phyloP scores from a whole-genome alignment of 2,888 invertebrate genomes.

The Hirtodrosophila trivittata region DNA sequence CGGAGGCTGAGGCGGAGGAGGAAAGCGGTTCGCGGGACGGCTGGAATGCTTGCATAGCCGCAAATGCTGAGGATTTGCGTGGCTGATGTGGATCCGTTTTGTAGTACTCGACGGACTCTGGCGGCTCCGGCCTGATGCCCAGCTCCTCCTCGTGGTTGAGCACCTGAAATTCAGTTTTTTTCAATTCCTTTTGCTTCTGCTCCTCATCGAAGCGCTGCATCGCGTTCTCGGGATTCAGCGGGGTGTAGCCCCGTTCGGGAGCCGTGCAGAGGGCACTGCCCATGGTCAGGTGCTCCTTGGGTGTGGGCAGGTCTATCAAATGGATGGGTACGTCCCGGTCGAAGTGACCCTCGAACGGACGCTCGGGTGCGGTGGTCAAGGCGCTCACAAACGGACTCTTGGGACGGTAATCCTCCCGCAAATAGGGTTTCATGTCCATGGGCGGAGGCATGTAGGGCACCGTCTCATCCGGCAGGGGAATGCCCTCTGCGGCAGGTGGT shows the following conservation, averaged over 20 bases:
- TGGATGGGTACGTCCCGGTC: slow-evolving; percentile 84
- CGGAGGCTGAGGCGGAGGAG: slow-evolving; percentile 43
- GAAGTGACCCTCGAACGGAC: slow-evolving; percentile 84
- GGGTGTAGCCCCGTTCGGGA: slow-evolving; percentile 87
- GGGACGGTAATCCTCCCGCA: slow-evolving; percentile 83
- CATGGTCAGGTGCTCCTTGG: slow-evolving; percentile 85
- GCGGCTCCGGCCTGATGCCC: slow-evolving; percentile 61
- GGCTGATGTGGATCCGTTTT: slow-evolving; percentile 59
- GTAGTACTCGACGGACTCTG: slow-evolving; percentile 66
- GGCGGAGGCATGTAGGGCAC: slow-evolving; percentile 88
- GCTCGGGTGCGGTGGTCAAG: slow-evolving; percentile 88
- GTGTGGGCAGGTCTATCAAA: slow-evolving; percentile 82
- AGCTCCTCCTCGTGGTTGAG: slow-evolving; percentile 79
- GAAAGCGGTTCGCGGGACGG: slow-evolving; percentile 78
- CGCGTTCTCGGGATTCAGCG: slow-evolving; percentile 85
- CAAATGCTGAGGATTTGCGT: slow-evolving; percentile 81
- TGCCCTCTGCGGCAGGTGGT: slow-evolving; percentile 82
- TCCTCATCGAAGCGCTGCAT: slow-evolving; percentile 77
- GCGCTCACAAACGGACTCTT: slow-evolving; percentile 88
- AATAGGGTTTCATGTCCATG: slow-evolving; percentile 85
- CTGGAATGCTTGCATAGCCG: slow-evolving; percentile 83
- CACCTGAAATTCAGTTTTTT: slow-evolving; percentile 81
- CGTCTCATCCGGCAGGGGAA: slow-evolving; percentile 87
- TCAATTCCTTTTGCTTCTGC: slow-evolving; percentile 73
- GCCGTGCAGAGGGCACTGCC: slow-evolving; percentile 87